These are phyloP conservation scores for Aurelia aurita DNA, from an alignment of 30 jellyfish, hydroid and myxozoan species.

Conservation along the genomic window DNA sequence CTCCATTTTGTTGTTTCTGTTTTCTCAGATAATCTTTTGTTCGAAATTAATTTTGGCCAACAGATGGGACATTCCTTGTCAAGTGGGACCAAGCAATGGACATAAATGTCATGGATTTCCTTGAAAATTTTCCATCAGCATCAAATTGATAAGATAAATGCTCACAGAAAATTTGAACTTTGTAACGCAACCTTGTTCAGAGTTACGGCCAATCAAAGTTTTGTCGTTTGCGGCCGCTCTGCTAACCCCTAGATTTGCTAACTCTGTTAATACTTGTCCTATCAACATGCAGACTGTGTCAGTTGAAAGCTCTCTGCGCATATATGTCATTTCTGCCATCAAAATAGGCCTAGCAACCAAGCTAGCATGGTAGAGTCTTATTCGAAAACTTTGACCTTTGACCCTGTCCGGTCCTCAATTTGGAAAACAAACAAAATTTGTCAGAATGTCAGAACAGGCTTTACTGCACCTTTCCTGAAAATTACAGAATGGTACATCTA, in stretches of 20 bases:
- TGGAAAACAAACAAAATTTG: background rate
- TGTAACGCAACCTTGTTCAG: too few relatives aligned
- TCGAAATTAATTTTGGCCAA: conserved; percentile 1
- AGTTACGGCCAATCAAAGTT: conserved; percentile 30
- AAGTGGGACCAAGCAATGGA: too few relatives aligned
- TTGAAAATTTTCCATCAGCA: too few relatives aligned
- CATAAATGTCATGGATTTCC: too few relatives aligned
- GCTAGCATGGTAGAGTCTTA: background rate
- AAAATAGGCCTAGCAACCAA: background rate
- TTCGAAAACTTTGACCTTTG: conserved; percentile 5
- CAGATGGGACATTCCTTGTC: too few relatives aligned
- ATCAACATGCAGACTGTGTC: background rate
- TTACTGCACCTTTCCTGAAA: conserved; percentile 3
- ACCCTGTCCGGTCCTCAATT: conserved; percentile 19
- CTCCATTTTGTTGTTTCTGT: background rate
- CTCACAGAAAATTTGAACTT: too few relatives aligned
- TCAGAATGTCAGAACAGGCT: background rate
- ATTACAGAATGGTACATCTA: conserved; percentile 9
- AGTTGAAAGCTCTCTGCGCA: background rate
- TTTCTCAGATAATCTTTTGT: conserved; percentile 1
- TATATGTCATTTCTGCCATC: conserved; percentile 10
- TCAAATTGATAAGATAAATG: too few relatives aligned
- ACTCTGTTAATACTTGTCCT: background rate
- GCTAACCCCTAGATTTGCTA: conserved; percentile 7
- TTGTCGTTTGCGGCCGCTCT: too few relatives aligned